Evolutionary conservation across 1,140 invertebrate species (phyloP), one percentile per base, ranked within the genome.

Genomic region (Lepidostoma basale): DNA sequence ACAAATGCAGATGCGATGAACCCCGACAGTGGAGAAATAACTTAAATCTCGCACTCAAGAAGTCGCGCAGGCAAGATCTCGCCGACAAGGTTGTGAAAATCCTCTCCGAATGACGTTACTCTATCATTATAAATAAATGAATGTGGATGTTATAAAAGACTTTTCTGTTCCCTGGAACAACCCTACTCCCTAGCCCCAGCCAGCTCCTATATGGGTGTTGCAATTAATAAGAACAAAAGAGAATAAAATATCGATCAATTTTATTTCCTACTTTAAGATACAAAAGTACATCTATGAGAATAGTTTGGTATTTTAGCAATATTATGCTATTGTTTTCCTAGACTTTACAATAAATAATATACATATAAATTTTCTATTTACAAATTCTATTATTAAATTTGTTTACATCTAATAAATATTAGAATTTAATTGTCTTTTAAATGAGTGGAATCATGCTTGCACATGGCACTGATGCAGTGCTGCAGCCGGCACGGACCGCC

Each of bases 341-440:
- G 10, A 12, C 2, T 9, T 2, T 12, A 47, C 25, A 54, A 16
- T 16, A 5, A 16, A 28, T 54, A 54, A 36, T 36, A 12, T 2
- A 36, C 10, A n/a, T 36, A 9, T 54, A 28, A 28, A 54, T 54
- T 54, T 54, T 8, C 33, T n/a, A n/a, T n/a, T n/a, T n/a, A n/a
- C n/a, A n/a, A 36, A n/a, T 36, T 22, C 30, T 59, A 39, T 16
- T 39, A 22, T 59, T 22, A 59, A n/a, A n/a, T n/a, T n/a, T n/a
- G 30, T 63, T 63, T 63, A 26, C 49, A 63, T 26, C 47, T 9
- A 63, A 63, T 63, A 63, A 63, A 47, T 42, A 45, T 12, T 10
- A 62, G 45, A 28, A 49, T 59, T 72, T 62, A 72, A 39, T 68
- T 67, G 16, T 65, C 66, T 62, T 72, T 70, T 58, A 54, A 20